Percentiles rank a stretch among this genome's conserved stretches.
These are phyloP conservation scores for Myopa tessellatipennis DNA, from an alignment of 2,888 invertebrate genomes.

Conservation along the genomic window DNA sequence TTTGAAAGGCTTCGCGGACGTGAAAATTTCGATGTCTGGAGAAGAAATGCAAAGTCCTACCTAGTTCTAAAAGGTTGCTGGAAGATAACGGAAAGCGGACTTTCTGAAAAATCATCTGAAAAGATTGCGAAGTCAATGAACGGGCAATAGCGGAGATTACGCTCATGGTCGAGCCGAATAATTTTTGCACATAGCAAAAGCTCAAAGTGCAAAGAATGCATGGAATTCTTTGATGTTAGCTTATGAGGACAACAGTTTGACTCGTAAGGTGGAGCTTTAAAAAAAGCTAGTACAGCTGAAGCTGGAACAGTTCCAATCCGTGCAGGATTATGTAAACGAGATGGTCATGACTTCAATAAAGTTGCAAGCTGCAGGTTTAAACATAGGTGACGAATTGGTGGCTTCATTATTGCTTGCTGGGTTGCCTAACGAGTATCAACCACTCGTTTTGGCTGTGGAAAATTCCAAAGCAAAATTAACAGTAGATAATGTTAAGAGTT, in stretches of 20 bases:
- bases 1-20: constrained; percentile 43
- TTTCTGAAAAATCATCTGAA: no score
- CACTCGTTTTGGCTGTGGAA: no score
- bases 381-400: constrained; percentile 45
- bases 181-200: constrained; percentile 45
- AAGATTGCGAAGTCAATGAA: constrained; percentile 38
- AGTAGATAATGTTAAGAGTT: constrained; percentile 29
- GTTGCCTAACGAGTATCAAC: no score
- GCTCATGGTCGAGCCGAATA: no score
- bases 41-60: constrained; percentile 52
- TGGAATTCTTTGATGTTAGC: constrained; percentile 46
- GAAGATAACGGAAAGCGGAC: constrained; percentile 21
- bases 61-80: constrained; percentile 45
- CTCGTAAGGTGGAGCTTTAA: constrained; percentile 43
- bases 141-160: no score
- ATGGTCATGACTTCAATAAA: constrained; percentile 45
- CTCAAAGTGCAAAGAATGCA: constrained; percentile 45
- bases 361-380: constrained; percentile 43
- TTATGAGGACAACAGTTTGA: constrained; percentile 47
- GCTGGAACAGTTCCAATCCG: constrained; percentile 38
- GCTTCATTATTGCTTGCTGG: constrained; percentile 45
- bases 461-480: constrained; percentile 17
- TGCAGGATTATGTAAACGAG: constrained; percentile 45
- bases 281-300: constrained; percentile 42
- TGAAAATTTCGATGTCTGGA: constrained; percentile 53